Percentiles rank a stretch among this genome's conserved stretches.
phyloP scores from a whole-genome alignment of 2,888 invertebrate species.

The Dromius quadrimaculatus region DNA sequence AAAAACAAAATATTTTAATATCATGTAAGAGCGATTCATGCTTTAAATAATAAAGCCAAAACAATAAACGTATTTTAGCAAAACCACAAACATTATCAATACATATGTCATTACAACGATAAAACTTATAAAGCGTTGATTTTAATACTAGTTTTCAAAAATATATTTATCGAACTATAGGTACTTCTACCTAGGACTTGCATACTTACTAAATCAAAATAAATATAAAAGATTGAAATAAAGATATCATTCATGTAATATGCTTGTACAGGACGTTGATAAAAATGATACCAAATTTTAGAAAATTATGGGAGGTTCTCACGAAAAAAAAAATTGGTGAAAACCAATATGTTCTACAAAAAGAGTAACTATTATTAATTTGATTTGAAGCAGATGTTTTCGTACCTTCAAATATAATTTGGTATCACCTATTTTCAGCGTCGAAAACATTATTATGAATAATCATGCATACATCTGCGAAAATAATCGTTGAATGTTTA shows the following conservation, averaged over 20 bases:
- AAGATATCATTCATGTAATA: neutral
- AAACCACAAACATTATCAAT: slow-evolving; percentile 41
- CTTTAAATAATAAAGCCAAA: neutral
- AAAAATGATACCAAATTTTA: too few relatives aligned
- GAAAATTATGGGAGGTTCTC: too few relatives aligned
- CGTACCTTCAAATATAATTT: too few relatives aligned
- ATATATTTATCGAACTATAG: slow-evolving; percentile 1
- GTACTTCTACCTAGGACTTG: slow-evolving; percentile 9
- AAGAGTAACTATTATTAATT: too few relatives aligned
- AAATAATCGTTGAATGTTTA: too few relatives aligned
- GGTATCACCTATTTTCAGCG: too few relatives aligned
- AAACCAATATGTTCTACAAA: too few relatives aligned
- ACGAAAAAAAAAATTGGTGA: too few relatives aligned
- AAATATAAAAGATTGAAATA: slow-evolving; percentile 11
- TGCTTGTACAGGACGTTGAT: too few relatives aligned
- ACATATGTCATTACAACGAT: slow-evolving; percentile 6
- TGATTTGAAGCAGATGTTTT: too few relatives aligned
- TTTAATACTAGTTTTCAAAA: slow-evolving; percentile 2
- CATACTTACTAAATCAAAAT: slow-evolving; percentile 42
- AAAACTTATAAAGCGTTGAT: neutral
- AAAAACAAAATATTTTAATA: neutral
- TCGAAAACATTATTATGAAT: too few relatives aligned
- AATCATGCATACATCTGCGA: too few relatives aligned
- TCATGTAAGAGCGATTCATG: slow-evolving; percentile 3
- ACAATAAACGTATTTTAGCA: slow-evolving; percentile 48